Evolutionary conservation across 2,113 vertebrate genomes (phyloP).

Genomic region (Gobius niger): DNA sequence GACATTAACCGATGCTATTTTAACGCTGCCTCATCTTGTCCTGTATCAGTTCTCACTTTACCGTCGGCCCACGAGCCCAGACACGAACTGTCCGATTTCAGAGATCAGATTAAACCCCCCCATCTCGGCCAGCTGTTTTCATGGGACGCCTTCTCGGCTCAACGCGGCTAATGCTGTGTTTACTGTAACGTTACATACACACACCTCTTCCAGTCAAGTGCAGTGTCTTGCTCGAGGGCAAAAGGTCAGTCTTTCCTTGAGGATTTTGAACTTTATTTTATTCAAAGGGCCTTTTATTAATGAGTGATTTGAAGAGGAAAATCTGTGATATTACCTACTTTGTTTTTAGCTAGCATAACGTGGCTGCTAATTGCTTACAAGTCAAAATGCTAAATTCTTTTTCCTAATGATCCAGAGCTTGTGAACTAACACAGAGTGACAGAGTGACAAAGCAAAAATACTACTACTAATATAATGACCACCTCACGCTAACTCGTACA

Average conservation of each 20-base stretch:
- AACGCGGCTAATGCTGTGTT: constrained; percentile 47
- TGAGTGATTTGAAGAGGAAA: too few relatives aligned
- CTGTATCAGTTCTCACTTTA: not conserved
- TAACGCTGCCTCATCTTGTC: not conserved
- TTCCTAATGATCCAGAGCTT: too few relatives aligned
- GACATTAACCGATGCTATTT: not conserved
- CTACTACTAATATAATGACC: not conserved
- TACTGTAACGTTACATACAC: constrained; percentile 37
- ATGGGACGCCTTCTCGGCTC: constrained; percentile 37
- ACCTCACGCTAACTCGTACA: not conserved
- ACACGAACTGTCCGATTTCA: constrained; percentile 30
- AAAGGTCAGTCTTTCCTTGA: too few relatives aligned
- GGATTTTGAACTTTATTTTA: too few relatives aligned
- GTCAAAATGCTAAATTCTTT: too few relatives aligned
- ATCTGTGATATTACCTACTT: too few relatives aligned
- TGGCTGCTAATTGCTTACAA: too few relatives aligned
- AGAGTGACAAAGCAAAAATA: too few relatives aligned
- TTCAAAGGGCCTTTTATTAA: too few relatives aligned
- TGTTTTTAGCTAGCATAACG: too few relatives aligned
- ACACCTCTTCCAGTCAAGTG: not conserved
- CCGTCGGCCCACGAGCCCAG: constrained; percentile 22
- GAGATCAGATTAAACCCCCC: constrained; percentile 40
- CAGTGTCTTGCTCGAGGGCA: constrained; percentile 34
- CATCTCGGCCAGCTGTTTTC: constrained; percentile 36
- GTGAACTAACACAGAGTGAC: too few relatives aligned